These are phyloP conservation scores for Rhinichthys klamathensis DNA, from an alignment of 2,113 vertebrate species.

Conservation along the genomic window DNA sequence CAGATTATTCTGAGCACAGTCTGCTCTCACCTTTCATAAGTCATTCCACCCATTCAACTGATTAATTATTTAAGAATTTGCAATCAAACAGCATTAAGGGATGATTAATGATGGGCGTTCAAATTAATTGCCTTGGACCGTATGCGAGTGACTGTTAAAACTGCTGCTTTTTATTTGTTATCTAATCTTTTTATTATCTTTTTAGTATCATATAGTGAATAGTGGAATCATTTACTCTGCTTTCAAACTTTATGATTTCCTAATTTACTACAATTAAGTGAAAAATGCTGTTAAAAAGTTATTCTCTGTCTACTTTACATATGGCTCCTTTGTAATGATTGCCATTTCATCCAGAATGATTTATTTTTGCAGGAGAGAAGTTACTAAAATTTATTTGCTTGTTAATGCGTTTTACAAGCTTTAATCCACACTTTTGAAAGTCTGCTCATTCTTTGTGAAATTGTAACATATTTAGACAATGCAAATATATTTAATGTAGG, in stretches of 20 bases:
- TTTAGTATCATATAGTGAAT: neutral
- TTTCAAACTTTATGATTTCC: too few relatives aligned
- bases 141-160: neutral
- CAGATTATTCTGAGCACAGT: conserved; percentile 53
- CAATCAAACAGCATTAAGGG: conserved; percentile 24
- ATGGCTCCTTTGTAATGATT: neutral
- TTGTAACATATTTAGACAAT: neutral
- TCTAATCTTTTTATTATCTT: neutral
- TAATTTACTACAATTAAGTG: too few relatives aligned
- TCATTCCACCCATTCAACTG: conserved; percentile 11
- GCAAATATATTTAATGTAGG: neutral
- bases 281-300: too few relatives aligned
- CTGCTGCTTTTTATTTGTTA: neutral
- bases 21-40: conserved; percentile 54
- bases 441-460: neutral
- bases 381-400: neutral
- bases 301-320: neutral
- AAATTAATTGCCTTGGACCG: neutral
- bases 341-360: neutral
- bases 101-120: neutral
- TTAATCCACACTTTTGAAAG: neutral
- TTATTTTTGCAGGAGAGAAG: neutral
- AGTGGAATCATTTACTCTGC: neutral
- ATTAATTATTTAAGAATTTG: conserved; percentile 25
- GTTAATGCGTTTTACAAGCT: neutral